Conservation (phyloP, 2,888 invertebrate species). For the Dryobotodes eremita region DNA sequence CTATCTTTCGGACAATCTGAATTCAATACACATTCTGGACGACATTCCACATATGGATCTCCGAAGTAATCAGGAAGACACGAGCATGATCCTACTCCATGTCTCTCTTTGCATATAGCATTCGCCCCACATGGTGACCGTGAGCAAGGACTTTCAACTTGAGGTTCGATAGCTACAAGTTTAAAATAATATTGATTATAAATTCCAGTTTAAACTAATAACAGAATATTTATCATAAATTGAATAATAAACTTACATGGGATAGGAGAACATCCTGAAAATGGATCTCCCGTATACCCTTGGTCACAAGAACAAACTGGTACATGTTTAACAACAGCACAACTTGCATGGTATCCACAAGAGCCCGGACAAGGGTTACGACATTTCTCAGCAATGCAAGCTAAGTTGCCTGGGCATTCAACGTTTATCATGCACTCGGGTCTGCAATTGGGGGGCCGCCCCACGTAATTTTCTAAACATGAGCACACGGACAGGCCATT, state of each 20-base stretch:
- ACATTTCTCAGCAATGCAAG: conserved; percentile 94
- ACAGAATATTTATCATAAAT: not conserved
- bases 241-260: conserved; percentile 89
- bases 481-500: conserved; percentile 94
- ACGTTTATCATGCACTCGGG: conserved; percentile 94
- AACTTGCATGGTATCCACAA: conserved; percentile 93
- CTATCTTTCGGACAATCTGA: conserved; percentile 94
- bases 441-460: conserved; percentile 94
- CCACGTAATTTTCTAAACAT: conserved; percentile 93
- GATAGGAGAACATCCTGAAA: conserved; percentile 93
- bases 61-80: conserved; percentile 96
- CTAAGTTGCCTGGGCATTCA: conserved; percentile 93
- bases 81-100: conserved; percentile 95
- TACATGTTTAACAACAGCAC: conserved; percentile 93
- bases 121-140: conserved; percentile 97
- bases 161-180: conserved; percentile 90
- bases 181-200: conserved; percentile 41
- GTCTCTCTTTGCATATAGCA: conserved; percentile 95
- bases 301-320: conserved; percentile 94
- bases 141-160: conserved; percentile 92
- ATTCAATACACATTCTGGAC: conserved; percentile 97
- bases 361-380: conserved; percentile 94
- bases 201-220: not conserved
- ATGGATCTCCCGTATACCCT: conserved; percentile 95
- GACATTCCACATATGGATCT: conserved; percentile 96